Base-by-base conservation (phyloP, 2,888 invertebrate species). In the Limnephilus rhombicus region DNA sequence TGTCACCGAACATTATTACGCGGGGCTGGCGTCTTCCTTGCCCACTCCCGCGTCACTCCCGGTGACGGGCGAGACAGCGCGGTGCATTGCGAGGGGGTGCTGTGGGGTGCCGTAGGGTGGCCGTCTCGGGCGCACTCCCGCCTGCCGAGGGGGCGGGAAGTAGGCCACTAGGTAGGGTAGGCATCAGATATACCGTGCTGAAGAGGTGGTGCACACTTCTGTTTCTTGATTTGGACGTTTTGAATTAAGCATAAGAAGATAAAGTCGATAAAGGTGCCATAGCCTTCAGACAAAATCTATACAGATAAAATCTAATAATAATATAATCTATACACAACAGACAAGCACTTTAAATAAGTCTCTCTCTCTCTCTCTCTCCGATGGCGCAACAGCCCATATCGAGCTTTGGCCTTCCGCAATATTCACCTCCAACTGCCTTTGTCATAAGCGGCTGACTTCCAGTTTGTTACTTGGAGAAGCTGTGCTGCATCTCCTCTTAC, bases 1-100 rank as follows among this genome's bases (percentile, higher is more conserved):
- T 95, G 95, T 95, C 95, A 95, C 94, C 94, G 95, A 94, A 95
- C 95, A 95, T 95, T 95, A 95, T 95, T 95, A 95, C 95, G 94
- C 94, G 94, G 93, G 94, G 94, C 94, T 94, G 94, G 94, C 94
- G 94, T 94, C 94, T 94, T 94, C 94, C 94, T 94, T 94, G 94
- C 94, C 94, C 94, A 94, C 94, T 94, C 94, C 94, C 94, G 94
- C 94, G 94, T 94, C 94, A 94, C 94, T 94, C 94, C 94, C 94
- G 94, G 85, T 92, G 92, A 87, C 91, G 49, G 91, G 80, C 15
- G 80, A 41, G 89, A 29, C 80, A 34, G 89, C 89, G 89, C 90
- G 82, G 68, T 45, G 82, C 34, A 34, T 13, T 18, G 53, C 13
- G n/a, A 2, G 34, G 31, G 34, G 31, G 82, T 81, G 81, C n/a